Evolutionary conservation across 2,797 vertebrate species (phyloP), one percentile per base, ranked within the genome.

Genomic region (Enteromius trimaculatus): DNA sequence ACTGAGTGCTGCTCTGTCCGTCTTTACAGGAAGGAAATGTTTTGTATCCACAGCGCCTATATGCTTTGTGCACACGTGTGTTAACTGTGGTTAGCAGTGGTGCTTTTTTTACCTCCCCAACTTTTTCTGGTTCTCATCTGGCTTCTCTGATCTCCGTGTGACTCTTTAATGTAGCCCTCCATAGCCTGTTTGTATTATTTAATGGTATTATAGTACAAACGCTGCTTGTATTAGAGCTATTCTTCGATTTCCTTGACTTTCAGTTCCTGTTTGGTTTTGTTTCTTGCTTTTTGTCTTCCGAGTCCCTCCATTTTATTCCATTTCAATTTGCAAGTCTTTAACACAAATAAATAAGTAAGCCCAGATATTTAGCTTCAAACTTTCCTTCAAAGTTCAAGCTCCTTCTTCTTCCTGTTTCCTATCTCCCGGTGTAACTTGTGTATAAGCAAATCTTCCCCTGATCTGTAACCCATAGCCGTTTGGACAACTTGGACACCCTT

Each of bases 61-160:
- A 53, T 10, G 31, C 44, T 69, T 39, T 53, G 14, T 16, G 2
- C 11, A 10, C 14, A 19, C 0, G 1, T 23, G 5, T 70, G 13
- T 17, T 76, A n/a, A 16, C 3, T 47, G 49, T 47, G 19, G 55
- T 65, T 79, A 75, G 51, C 44, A 26, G 29, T 23, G 2, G 42
- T 19, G 23, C 26, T 53, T 14, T 7, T 13, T 6, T 26, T 47
- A 34, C 66, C 17, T 58, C 19, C 29, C 44, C n/a, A 9, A 55
- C 34, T 64, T 39, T 37, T 42, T 75, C 4, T 19, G 66, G 84
- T 89, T 91, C 74, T 90, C 87, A 88, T 87, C 39, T 79, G 72
- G 26, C 66, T 68, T 55, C 31, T 75, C 69, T 84, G 85, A 89
- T 85, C 82, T 85, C 53, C 3, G 37, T 29, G 23, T 49, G 66